A percentile compares a stretch with the other conserved stretches of the same genome.
These are phyloP conservation scores for Dinocampus coccinellae DNA, from an alignment of 2,888 invertebrate genomes.

Conservation along the genomic window DNA sequence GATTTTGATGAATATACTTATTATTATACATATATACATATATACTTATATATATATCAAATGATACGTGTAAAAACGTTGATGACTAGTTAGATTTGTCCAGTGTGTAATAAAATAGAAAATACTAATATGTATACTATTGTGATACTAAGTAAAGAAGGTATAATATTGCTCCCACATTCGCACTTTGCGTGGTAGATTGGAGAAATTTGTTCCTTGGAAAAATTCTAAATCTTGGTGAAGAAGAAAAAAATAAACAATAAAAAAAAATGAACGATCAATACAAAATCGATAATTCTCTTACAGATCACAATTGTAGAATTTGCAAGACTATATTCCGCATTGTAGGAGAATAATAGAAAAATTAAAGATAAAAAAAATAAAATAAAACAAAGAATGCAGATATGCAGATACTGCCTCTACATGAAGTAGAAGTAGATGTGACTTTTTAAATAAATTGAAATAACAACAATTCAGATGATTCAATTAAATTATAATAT, in stretches of 20 bases:
- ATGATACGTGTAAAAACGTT: slow-evolving; percentile 35
- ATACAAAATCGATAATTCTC: slow-evolving; percentile 2
- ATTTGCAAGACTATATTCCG: slow-evolving; percentile 35
- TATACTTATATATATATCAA: slow-evolving; percentile 16
- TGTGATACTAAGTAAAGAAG: slow-evolving; percentile 62
- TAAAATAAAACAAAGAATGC: slow-evolving; percentile 43
- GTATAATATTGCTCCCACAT: slow-evolving; percentile 49
- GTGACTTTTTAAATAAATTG: slow-evolving; percentile 48
- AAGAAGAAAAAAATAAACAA: not conserved
- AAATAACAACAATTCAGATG: slow-evolving; percentile 31
- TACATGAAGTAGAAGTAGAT: slow-evolving; percentile 55
- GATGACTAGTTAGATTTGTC: slow-evolving; percentile 45
- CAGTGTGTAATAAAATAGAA: slow-evolving; percentile 43
- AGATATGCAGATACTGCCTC: slow-evolving; percentile 63
- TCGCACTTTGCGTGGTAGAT: slow-evolving; percentile 11
- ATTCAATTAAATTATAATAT: slow-evolving; percentile 1
- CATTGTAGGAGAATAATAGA: slow-evolving; percentile 26
- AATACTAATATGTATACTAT: slow-evolving; percentile 56
- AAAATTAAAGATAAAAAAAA: slow-evolving; percentile 30
- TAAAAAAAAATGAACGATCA: slow-evolving; percentile 12
- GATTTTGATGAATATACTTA: slow-evolving; percentile 40
- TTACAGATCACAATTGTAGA: slow-evolving; percentile 12
- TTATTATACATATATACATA: not conserved
- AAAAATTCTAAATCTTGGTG: slow-evolving; percentile 38
- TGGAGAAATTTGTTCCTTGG: slow-evolving; percentile 1